Evolutionary conservation across 2,888 invertebrate species (phyloP).

Genomic region (Sinelater perroti): DNA sequence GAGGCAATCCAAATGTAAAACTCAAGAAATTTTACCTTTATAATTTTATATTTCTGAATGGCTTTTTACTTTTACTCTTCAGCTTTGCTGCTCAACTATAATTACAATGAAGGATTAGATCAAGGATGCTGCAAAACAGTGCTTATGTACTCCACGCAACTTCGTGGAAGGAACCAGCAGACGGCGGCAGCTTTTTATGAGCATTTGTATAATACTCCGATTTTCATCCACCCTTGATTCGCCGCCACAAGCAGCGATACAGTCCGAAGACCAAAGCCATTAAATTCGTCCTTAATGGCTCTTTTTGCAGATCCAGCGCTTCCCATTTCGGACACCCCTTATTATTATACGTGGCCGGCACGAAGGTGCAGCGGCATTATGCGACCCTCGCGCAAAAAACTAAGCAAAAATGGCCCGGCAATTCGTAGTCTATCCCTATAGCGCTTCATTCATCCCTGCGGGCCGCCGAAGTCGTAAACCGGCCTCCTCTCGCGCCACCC

Average conservation of each 20-base stretch:
- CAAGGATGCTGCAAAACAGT: no score
- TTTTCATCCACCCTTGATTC: constrained; percentile 22
- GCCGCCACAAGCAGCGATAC: constrained; percentile 29
- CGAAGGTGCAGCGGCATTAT: constrained; percentile 54
- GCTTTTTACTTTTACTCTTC: no score
- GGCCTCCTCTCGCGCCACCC: constrained; percentile 48
- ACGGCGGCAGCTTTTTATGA: constrained; percentile 24
- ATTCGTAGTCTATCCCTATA: constrained; percentile 59
- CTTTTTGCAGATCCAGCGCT: constrained; percentile 34
- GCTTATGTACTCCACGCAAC: no score
- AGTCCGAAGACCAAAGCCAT: constrained; percentile 26
- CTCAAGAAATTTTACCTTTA: no score
- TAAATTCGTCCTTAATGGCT: constrained; percentile 32
- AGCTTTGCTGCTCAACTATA: no score
- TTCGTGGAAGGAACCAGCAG: no score
- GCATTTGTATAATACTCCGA: constrained; percentile 28
- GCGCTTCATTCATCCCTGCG: constrained; percentile 60
- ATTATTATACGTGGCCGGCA: constrained; percentile 52
- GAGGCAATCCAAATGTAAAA: no score
- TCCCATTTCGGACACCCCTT: constrained; percentile 39
- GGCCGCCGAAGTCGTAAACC: constrained; percentile 57
- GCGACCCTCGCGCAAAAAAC: constrained; percentile 55
- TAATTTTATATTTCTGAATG: no score
- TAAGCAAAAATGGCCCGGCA: constrained; percentile 57
- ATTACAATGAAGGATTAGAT: no score